Evolutionary conservation across 2,888 invertebrate genomes (phyloP).

Genomic region (Caenorhabditis wallacei): DNA sequence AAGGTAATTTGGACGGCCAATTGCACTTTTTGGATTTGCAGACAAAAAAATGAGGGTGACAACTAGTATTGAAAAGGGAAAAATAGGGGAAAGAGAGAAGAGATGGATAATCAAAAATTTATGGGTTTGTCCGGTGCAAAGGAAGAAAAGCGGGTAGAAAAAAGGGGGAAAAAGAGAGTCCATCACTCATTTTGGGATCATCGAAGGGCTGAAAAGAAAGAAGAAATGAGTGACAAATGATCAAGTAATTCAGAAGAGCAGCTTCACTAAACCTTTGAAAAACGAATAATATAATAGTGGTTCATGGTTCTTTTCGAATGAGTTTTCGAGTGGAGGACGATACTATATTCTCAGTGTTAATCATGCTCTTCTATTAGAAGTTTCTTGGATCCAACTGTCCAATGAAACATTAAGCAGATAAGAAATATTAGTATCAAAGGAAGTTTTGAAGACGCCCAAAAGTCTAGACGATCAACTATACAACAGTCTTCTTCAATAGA

Average conservation of each 20-base stretch:
- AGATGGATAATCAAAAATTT: conserved; percentile 60
- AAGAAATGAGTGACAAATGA: conserved; percentile 58
- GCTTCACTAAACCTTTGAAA: neutral
- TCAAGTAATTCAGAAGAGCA: conserved; percentile 30
- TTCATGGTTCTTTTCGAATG: neutral
- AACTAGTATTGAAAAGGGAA: conserved; percentile 22
- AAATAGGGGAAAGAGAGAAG: neutral
- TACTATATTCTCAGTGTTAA: too few relatives aligned
- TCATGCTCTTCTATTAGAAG: too few relatives aligned
- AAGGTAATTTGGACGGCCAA: conserved; percentile 54
- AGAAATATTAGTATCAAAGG: neutral
- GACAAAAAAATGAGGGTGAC: conserved; percentile 7
- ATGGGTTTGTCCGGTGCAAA: conserved; percentile 34
- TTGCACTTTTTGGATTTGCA: conserved; percentile 56
- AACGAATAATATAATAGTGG: neutral
- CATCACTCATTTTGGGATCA: conserved; percentile 60
- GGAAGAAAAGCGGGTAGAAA: conserved; percentile 25
- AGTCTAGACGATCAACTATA: conserved; percentile 14
- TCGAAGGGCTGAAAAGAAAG: conserved; percentile 45
- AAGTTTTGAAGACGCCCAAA: neutral
- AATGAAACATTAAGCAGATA: neutral
- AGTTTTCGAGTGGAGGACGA: neutral
- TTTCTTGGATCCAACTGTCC: too few relatives aligned
- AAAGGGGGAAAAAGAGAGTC: conserved; percentile 34
- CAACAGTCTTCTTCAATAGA: neutral